phyloP scores from a whole-genome alignment of 1,140 invertebrate genomes.

The Euura lappo region DNA sequence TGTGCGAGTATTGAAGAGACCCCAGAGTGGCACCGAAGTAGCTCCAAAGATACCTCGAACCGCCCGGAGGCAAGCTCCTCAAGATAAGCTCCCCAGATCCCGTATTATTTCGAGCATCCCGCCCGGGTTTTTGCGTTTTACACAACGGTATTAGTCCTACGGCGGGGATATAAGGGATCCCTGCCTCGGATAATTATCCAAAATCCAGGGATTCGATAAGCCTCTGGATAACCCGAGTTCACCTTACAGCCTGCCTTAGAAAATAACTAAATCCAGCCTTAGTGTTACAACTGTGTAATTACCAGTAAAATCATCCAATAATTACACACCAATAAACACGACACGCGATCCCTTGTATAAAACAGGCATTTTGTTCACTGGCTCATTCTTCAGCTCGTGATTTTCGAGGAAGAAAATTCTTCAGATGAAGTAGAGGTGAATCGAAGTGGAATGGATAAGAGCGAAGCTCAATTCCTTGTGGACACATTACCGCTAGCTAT shows the following conservation, averaged over 20 bases:
- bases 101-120: not conserved
- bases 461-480: not conserved
- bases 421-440: too few relatives aligned
- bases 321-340: too few relatives aligned
- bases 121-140: not conserved
- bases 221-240: not conserved
- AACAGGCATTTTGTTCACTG: too few relatives aligned
- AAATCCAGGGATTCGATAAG: not conserved
- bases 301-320: too few relatives aligned
- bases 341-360: too few relatives aligned
- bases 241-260: not conserved
- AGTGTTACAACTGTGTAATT: too few relatives aligned
- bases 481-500: conserved; percentile 1
- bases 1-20: not conserved
- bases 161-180: not conserved
- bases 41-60: not conserved
- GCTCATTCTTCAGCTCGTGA: too few relatives aligned
- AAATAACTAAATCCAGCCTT: too few relatives aligned
- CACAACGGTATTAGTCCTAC: not conserved
- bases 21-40: not conserved
- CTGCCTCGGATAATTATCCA: not conserved
- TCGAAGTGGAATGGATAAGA: not conserved
- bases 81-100: conserved; percentile 5
- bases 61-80: not conserved
- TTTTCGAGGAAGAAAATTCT: too few relatives aligned